These are phyloP conservation scores for Eonycteris spelaea DNA, from an alignment of 2,113 vertebrate genomes.

Conservation along the genomic window DNA sequence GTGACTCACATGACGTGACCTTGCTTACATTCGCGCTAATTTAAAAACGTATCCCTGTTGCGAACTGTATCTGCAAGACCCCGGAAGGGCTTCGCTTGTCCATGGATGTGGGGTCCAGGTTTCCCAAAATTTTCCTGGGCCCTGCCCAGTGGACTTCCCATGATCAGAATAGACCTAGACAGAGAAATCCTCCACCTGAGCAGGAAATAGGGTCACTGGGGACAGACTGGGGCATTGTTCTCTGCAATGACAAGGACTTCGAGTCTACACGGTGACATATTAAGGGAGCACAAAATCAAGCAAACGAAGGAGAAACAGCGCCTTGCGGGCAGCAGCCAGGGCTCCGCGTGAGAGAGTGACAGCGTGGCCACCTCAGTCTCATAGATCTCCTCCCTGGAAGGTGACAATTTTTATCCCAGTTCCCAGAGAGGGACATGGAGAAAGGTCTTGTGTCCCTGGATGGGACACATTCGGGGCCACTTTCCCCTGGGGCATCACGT, in stretches of 20 bases:
- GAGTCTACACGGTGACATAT: no score
- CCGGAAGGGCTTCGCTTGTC: fast-evolving
- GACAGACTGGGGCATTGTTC: background rate
- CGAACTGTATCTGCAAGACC: no score
- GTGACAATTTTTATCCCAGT: background rate
- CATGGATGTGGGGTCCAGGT: background rate
- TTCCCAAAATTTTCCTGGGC: background rate
- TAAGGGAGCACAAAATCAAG: background rate
- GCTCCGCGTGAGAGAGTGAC: fast-evolving
- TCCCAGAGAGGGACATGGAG: background rate
- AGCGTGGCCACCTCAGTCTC: background rate
- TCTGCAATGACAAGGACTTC: background rate
- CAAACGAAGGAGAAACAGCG: no score
- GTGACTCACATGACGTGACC: background rate
- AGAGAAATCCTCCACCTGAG: no score
- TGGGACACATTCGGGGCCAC: background rate
- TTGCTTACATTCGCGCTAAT: background rate
- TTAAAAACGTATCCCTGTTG: background rate
- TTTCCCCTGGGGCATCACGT: background rate
- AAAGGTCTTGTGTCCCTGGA: background rate
- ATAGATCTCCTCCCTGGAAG: background rate
- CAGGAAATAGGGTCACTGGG: background rate
- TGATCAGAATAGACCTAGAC: background rate
- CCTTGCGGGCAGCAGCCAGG: background rate
- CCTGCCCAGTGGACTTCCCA: background rate